Evolutionary conservation across 2,888 invertebrate species (phyloP).

Genomic region (Allygus modestus): DNA sequence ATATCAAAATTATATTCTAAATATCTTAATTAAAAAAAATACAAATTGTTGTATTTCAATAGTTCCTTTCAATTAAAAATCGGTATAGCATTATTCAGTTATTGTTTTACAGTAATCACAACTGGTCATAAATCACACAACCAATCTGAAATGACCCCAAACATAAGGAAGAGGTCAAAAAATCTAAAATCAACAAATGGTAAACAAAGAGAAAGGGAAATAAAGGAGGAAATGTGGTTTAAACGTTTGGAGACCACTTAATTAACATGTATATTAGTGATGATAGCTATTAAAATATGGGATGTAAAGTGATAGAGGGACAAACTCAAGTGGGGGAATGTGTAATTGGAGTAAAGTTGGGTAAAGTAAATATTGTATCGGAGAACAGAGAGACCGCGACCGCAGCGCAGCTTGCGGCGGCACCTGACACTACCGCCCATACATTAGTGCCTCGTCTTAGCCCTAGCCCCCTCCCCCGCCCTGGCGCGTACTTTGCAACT

Average conservation of each 20-base stretch:
- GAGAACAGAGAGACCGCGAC: conserved; percentile 60
- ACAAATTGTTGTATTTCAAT: too few species aligned
- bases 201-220: neutral
- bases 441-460: conserved; percentile 52
- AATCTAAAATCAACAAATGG: too few species aligned
- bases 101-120: too few species aligned
- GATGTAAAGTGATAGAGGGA: conserved; percentile 53
- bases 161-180: too few species aligned
- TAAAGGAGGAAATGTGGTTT: neutral
- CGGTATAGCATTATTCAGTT: too few species aligned
- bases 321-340: conserved; percentile 50
- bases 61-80: too few species aligned
- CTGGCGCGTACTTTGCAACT: neutral
- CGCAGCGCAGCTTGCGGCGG: conserved; percentile 61
- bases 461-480: neutral
- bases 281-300: conserved; percentile 56
- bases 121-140: too few species aligned
- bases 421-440: conserved; percentile 62
- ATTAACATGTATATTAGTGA: conserved; percentile 46
- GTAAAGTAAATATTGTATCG: conserved; percentile 59
- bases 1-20: too few species aligned
- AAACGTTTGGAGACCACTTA: conserved; percentile 1
- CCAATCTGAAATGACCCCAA: too few species aligned
- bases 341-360: conserved; percentile 58
- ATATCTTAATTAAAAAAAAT: too few species aligned